Evolutionary conservation across 2,113 vertebrate species (phyloP).

Genomic region (Hiodon tergisus): DNA sequence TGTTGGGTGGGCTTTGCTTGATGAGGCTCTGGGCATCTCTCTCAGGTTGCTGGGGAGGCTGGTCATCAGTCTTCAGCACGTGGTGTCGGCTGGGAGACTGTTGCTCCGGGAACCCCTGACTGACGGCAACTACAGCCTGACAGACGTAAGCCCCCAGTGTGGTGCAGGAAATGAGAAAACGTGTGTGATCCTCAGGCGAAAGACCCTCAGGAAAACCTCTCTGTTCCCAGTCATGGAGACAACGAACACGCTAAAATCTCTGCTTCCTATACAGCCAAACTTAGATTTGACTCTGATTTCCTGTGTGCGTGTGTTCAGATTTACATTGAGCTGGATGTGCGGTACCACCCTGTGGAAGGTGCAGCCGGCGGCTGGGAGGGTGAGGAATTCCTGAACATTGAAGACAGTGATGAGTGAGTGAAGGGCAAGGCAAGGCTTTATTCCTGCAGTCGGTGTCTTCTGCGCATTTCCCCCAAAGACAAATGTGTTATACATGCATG

Average conservation of each 20-base stretch:
- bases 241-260: too few species aligned
- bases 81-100: conserved; percentile 69
- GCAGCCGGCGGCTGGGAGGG: conserved; percentile 72
- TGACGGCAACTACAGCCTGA: conserved; percentile 70
- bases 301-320: conserved; percentile 60
- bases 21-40: neutral
- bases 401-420: conserved; percentile 56
- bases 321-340: conserved; percentile 81
- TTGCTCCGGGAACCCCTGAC: conserved; percentile 73
- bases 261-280: neutral
- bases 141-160: conserved; percentile 59
- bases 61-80: conserved; percentile 80
- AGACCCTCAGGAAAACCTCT: too few species aligned
- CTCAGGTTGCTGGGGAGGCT: conserved; percentile 76
- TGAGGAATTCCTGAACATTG: conserved; percentile 66
- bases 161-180: too few species aligned
- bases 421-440: neutral
- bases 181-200: too few species aligned
- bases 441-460: neutral
- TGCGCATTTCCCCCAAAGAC: neutral
- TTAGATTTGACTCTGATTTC: neutral
- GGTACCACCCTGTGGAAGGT: conserved; percentile 77
- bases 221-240: too few species aligned
- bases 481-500: neutral
- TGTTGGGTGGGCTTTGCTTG: neutral